Base-by-base conservation (phyloP, 1,140 invertebrate genomes). In the Scaptomyza pallida region DNA sequence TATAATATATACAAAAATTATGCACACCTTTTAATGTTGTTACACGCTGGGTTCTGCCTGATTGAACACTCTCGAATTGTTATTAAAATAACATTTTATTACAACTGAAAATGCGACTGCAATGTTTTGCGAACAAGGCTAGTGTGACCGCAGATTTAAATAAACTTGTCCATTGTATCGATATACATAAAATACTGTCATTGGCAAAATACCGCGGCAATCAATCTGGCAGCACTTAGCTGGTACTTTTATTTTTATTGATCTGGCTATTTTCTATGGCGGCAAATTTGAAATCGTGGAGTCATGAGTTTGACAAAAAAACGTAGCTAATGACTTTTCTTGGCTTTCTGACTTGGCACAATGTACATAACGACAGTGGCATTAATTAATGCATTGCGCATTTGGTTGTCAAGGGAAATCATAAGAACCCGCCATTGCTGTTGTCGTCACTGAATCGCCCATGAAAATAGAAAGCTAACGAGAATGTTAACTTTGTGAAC, bases 391-490 rank as follows among this genome's bases (percentile, higher is more conserved):
- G 57, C 78, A 41, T 10, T 8, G 12, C 59, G 19, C 50, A 71
- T 52, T 64, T 41, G 16, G 8, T 13, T 33, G 59, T 44, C 60
- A 55, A 78, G 79, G 62, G 79, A 82, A 82, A 82, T 71, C 79
- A 62, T 33, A 50, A 74, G 78, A 81, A 80, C 62, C 52, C 19
- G 61, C 30, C 16, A 40, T 13, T 35, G 40, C 16, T 19, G 6
- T 4, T n/a, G n/a, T n/a, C n/a, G 15, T 8, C 33, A 40, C 10
- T 5, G 6, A 2, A 9, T 6, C 26, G 5, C 26, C 45, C n/a
- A 17, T 69, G 73, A 23, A 81, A 81, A 81, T 83, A 81, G 78
- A 81, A 81, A 81, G 78, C 76, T 64, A 15, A 50, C 51, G 54
- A 64, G 76, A 79, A 74, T 64, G 72, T 62, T 48, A 70, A 70